Base-by-base conservation (phyloP, 2,888 invertebrate genomes). In the Sphaerophoria taeniata region DNA sequence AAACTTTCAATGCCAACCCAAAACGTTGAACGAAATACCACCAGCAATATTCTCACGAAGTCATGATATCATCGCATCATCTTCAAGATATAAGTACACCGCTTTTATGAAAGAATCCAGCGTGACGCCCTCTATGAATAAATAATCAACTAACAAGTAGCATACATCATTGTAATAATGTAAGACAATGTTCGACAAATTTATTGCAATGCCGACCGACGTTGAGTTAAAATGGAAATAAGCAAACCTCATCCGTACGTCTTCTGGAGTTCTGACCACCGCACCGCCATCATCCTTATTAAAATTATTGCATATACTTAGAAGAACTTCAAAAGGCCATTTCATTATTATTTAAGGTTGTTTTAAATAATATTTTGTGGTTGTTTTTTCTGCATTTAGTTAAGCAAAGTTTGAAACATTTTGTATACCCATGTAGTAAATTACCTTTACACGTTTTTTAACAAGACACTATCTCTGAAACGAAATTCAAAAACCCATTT, bases 41-140 rank as follows among this genome's bases (percentile, higher is more conserved):
- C 14, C 24, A 49, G 33, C 65, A 55, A 65, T 33, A 72, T 65
- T 82, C 78, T 31, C 73, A 69, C 72, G 56, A 34, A 72, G 39
- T 82, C 77, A 65, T 79, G 83, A 79, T 83, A 79, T 70, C 78
- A 78, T 74, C 69, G 14, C 82, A 79, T 79, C 78, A 83, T 70
- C 83, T 69, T 47, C 24, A 16, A 80, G 65, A 80, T 80, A 24
- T 24, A 24, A 24, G 24, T 24, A 56, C 55, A 72, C 63, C 14
- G 24, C 70, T 74, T 39, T 67, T 79, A 53, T 71, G 67, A 72
- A 80, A 58, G 84, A 80, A 80, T 63, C 56, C 61, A 84, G 80
- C 84, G 84, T 84, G 84, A 84, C 84, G 80, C 84, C 84, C 84
- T 84, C 84, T 80, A 76, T 84, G 84, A 84, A 84, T 83, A 75